These are phyloP conservation scores for Ctenopoma multispine DNA, from an alignment of 2,797 vertebrate genomes.

Conservation along the genomic window DNA sequence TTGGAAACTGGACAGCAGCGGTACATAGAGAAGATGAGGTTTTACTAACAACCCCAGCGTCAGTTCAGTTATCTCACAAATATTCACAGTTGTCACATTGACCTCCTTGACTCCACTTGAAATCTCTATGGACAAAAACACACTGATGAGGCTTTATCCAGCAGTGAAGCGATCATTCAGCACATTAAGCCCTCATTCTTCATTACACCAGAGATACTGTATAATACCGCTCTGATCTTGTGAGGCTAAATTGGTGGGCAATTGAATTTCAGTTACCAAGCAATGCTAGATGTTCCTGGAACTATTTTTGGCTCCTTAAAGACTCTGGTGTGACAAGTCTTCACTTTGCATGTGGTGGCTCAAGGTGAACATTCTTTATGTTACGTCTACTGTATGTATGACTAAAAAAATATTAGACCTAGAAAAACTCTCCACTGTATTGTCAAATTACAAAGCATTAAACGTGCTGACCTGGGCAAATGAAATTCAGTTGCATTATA, in stretches of 20 bases:
- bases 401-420: not conserved
- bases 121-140: not conserved
- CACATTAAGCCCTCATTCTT: not conserved
- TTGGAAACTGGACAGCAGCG: not conserved
- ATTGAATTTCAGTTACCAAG: conserved; percentile 37
- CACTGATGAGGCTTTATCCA: not conserved
- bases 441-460: not conserved
- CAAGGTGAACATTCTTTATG: not conserved
- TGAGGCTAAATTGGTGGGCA: conserved; percentile 3
- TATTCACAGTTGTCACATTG: not conserved
- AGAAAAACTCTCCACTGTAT: not conserved
- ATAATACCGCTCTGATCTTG: conserved; percentile 5
- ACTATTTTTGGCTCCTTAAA: conserved; percentile 17
- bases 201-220: not conserved
- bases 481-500: not conserved
- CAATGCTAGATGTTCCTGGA: conserved; percentile 35
- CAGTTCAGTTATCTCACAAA: not conserved
- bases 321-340: not conserved
- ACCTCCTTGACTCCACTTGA: not conserved
- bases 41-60: not conserved
- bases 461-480: not conserved
- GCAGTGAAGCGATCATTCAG: not conserved
- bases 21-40: not conserved
- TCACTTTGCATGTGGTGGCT: not conserved
- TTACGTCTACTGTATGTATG: no score